Percentiles rank a stretch among this genome's conserved stretches.
Evolutionary conservation across 2,888 invertebrate genomes (phyloP).

Genomic region (Dinocampus coccinellae): DNA sequence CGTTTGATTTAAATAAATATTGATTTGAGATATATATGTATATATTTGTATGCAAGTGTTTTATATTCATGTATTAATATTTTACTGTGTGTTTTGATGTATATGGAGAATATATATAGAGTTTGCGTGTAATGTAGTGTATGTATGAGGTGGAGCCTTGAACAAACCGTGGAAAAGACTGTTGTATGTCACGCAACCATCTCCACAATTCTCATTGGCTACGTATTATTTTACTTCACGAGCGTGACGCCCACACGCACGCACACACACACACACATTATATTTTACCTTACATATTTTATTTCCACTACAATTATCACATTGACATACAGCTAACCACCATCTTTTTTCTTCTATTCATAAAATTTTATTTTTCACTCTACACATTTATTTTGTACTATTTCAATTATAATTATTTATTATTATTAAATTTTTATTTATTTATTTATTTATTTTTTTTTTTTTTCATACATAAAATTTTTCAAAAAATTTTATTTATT

Average conservation of each 20-base stretch:
- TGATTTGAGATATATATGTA: background rate
- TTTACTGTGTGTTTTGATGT: background rate
- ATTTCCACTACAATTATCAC: constrained; percentile 13
- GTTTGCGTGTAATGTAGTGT: constrained; percentile 15
- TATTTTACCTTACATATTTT: constrained; percentile 21
- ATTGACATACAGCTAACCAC: constrained; percentile 3
- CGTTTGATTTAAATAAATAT: too few relatives aligned
- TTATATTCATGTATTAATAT: background rate
- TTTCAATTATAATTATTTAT: too few relatives aligned
- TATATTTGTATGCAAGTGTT: constrained; percentile 15
- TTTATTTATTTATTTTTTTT: too few relatives aligned
- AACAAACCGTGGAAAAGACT: constrained; percentile 62
- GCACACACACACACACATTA: constrained; percentile 24
- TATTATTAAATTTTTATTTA: too few relatives aligned
- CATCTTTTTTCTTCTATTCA: background rate
- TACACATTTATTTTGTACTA: background rate
- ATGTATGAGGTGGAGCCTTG: constrained; percentile 47
- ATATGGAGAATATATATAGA: background rate
- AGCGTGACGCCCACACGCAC: constrained; percentile 46
- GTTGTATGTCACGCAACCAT: constrained; percentile 47
- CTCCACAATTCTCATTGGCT: constrained; percentile 41
- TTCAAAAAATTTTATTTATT: too few relatives aligned
- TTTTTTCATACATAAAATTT: too few relatives aligned
- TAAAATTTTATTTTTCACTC: background rate
- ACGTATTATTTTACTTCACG: constrained; percentile 30